These are phyloP conservation scores for Epinotia ramella DNA, from an alignment of 2,888 invertebrate species.

Conservation along the genomic window DNA sequence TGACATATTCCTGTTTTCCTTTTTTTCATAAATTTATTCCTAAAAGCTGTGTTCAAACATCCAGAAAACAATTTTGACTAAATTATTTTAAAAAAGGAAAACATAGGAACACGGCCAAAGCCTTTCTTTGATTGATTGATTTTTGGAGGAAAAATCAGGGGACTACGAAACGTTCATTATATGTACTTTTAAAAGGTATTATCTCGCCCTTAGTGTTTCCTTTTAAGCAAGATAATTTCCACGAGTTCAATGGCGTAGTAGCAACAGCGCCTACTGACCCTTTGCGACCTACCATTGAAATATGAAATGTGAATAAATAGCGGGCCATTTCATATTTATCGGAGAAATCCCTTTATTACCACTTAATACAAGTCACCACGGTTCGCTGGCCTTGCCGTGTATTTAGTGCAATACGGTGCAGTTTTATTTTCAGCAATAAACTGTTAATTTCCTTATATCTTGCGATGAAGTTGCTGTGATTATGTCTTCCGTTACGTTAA, in stretches of 20 bases:
- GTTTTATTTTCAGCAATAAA: constrained; percentile 16
- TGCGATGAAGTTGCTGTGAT: constrained; percentile 11
- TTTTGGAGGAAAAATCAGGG: too few relatives aligned
- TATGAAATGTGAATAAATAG: constrained; percentile 21
- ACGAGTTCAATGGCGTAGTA: background rate
- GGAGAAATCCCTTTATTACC: constrained; percentile 28
- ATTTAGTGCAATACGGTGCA: constrained; percentile 17
- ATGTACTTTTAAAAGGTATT: too few relatives aligned
- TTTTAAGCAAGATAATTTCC: constrained; percentile 5
- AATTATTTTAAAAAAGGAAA: too few relatives aligned
- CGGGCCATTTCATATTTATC: constrained; percentile 6
- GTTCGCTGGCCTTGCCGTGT: constrained; percentile 24
- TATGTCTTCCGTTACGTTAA: constrained; percentile 16
- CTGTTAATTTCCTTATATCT: constrained; percentile 9
- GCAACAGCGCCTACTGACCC: constrained; percentile 13
- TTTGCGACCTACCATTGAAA: constrained; percentile 33
- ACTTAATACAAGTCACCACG: constrained; percentile 15
- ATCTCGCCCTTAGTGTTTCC: too few relatives aligned
- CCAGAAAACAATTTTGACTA: too few relatives aligned
- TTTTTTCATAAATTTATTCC: too few relatives aligned
- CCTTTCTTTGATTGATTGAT: too few relatives aligned
- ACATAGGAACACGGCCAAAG: too few relatives aligned
- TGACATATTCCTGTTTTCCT: too few relatives aligned
- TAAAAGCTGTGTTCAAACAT: too few relatives aligned
- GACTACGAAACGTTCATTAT: too few relatives aligned